Evolutionary conservation across 2,797 vertebrate species (phyloP).

Genomic region (Oceanodroma leucorhoa): DNA sequence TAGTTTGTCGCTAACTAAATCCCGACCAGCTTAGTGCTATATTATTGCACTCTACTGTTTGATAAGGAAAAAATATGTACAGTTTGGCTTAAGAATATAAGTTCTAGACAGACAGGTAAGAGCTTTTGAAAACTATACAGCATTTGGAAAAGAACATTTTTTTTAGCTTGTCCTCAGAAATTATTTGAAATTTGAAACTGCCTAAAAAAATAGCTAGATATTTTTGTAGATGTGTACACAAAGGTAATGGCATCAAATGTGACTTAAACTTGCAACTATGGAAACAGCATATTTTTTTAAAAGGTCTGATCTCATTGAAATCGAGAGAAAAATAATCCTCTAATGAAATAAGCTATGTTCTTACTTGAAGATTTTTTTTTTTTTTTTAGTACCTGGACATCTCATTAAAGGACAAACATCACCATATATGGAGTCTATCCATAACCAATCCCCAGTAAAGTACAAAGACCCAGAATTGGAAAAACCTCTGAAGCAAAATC

Average conservation of each 20-base stretch:
- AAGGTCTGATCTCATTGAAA: neutral
- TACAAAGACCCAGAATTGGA: neutral
- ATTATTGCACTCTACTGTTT: neutral
- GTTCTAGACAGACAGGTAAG: neutral
- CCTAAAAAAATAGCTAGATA: neutral
- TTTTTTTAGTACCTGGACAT: neutral
- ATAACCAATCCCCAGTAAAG: neutral
- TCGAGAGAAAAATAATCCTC: neutral
- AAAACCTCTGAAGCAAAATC: neutral
- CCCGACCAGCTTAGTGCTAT: neutral
- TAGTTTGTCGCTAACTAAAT: neutral
- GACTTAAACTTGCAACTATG: neutral
- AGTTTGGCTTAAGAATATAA: neutral
- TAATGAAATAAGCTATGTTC: neutral
- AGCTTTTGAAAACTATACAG: neutral
- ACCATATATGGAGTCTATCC: neutral
- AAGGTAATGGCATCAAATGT: neutral
- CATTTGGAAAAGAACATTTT: neutral
- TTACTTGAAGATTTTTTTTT: neutral
- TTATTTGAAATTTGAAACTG: neutral
- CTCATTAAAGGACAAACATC: neutral
- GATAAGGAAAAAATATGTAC: neutral
- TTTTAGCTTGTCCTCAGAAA: neutral
- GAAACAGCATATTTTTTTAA: neutral
- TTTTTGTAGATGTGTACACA: neutral